phyloP scores from a whole-genome alignment of 2,113 vertebrate species.

The Spea multiplicata region DNA sequence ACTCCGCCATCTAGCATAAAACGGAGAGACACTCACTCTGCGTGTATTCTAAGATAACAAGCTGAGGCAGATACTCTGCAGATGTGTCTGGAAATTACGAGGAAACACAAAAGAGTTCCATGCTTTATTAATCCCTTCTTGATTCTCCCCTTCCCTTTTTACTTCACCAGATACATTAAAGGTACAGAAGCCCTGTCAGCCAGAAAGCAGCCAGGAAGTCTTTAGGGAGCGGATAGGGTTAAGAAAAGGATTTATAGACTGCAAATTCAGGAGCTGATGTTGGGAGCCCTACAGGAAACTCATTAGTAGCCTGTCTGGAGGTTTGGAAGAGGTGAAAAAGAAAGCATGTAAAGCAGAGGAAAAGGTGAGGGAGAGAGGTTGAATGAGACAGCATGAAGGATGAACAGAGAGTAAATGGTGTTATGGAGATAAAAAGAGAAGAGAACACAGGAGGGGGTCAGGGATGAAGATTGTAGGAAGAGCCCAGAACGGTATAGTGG shows the following conservation, averaged over 20 bases:
- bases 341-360: too few species aligned
- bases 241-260: constrained; percentile 26
- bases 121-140: not conserved
- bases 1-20: not conserved
- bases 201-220: not conserved
- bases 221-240: constrained; percentile 15
- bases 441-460: not conserved
- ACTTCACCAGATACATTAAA: not conserved
- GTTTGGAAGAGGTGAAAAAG: not conserved
- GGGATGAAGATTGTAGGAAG: not conserved
- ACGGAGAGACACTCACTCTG: not conserved
- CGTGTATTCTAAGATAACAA: not conserved
- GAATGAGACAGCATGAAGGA: not conserved
- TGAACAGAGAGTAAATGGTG: not conserved
- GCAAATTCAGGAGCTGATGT: constrained; percentile 1
- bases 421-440: not conserved
- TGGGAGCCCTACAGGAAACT: constrained; percentile 3
- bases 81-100: not conserved
- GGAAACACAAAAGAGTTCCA: not conserved
- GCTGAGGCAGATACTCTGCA: constrained; percentile 3
- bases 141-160: too few species aligned
- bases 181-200: not conserved
- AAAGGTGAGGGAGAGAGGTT: not conserved
- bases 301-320: constrained; percentile 10
- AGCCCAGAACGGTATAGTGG: not conserved